These are phyloP conservation scores for Pachliopta kotzebuea DNA, from an alignment of 2,888 invertebrate species.

Conservation along the genomic window DNA sequence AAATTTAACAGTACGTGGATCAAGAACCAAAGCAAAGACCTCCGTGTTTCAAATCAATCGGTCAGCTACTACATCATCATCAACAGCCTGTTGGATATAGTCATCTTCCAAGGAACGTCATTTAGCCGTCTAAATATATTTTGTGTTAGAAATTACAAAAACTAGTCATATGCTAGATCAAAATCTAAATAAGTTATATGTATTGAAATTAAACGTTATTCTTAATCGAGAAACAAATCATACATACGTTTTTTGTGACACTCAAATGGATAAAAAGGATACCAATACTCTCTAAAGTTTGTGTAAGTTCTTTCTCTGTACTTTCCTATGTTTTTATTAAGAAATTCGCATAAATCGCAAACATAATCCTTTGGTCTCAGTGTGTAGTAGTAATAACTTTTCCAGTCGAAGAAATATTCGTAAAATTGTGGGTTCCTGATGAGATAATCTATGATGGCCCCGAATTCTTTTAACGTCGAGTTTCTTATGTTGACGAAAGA, in stretches of 20 bases:
- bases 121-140: too few relatives aligned
- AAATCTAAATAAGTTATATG: not conserved
- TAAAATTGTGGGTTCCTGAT: conserved; percentile 54
- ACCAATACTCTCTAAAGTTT: conserved; percentile 62
- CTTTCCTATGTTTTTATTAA: conserved; percentile 35
- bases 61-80: too few relatives aligned
- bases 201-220: conserved; percentile 22
- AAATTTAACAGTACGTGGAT: too few relatives aligned
- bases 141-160: not conserved
- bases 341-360: conserved; percentile 56
- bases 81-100: too few relatives aligned
- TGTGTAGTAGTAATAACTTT: conserved; percentile 57
- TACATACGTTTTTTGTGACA: conserved; percentile 47
- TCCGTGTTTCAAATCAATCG: too few relatives aligned
- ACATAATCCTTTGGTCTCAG: conserved; percentile 45
- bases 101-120: too few relatives aligned
- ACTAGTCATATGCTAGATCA: not conserved
- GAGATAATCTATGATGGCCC: conserved; percentile 58
- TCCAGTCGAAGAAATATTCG: conserved; percentile 65
- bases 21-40: too few relatives aligned
- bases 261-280: conserved; percentile 46
- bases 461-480: conserved; percentile 57
- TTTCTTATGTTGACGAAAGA: conserved; percentile 56
- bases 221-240: conserved; percentile 38
- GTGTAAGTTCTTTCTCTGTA: conserved; percentile 31